Base-by-base conservation (phyloP, 2,888 invertebrate species). In the Dysmachus trigonus region DNA sequence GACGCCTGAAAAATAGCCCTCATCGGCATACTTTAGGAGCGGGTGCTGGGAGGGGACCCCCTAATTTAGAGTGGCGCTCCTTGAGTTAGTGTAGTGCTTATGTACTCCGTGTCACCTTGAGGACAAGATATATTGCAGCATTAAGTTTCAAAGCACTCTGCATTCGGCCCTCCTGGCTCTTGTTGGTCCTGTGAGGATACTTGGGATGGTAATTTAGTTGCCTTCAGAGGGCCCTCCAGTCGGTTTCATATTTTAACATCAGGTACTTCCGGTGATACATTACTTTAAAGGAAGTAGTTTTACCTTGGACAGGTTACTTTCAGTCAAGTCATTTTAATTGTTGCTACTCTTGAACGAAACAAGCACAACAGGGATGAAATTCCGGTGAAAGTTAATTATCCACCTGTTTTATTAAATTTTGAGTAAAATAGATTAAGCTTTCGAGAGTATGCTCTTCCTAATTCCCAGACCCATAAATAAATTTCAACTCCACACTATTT, bases 1-100 rank as follows among this genome's bases (percentile, higher is more conserved):
- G 35, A n/a, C 73, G 33, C 18, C 35, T 73, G 73, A 73, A 31
- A 73, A 73, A 73, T 73, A 73, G 73, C 73, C 35, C 73, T 73
- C 73, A 15, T 18, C 31, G 35, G 73, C 35, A 33, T 22, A 62
- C 62, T 62, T 51, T 62, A 22, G 73, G 35, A n/a, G 35, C n/a
- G 4, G n/a, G n/a, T n/a, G n/a, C n/a, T n/a, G n/a, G n/a, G n/a
- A n/a, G n/a, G n/a, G 27, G 35, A n/a, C 18, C 30, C 33, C 31
- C 35, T 73, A 73, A 73, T 73, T 73, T 73, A 73, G 73, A 73
- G 73, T 35, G 27, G 62, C 33, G 72, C 73, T 73, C n/a, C 73
- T 73, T 73, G 73, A 33, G 33, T 73, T 73, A 73, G 62, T 62
- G 13, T 62, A 73, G 73, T 73, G 73, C 73, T 73, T 31, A 73